phyloP scores from a whole-genome alignment of 2,888 invertebrate species.

The Helleia helle region DNA sequence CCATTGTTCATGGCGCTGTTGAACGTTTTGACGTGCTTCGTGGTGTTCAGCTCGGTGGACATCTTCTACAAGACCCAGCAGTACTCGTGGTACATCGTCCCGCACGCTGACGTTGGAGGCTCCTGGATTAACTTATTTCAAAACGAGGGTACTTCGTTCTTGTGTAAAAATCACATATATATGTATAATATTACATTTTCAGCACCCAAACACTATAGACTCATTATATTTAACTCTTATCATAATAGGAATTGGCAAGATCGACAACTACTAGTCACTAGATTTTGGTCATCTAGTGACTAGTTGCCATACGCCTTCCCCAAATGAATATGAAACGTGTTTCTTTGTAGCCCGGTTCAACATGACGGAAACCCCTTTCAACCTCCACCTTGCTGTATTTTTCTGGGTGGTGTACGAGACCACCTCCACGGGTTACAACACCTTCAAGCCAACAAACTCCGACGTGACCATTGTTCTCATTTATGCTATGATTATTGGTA shows the following conservation, averaged over 20 bases:
- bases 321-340: no score
- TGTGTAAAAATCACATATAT: no score
- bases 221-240: no score
- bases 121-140: conserved; percentile 39
- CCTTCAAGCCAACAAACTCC: conserved; percentile 42
- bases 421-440: conserved; percentile 46
- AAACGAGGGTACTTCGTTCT: neutral
- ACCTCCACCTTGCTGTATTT: conserved; percentile 42
- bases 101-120: conserved; percentile 36
- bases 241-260: no score
- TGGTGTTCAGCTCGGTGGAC: conserved; percentile 41
- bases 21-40: conserved; percentile 39
- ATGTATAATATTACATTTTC: no score
- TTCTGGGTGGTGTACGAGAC: conserved; percentile 55
- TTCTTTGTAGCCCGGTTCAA: conserved; percentile 42
- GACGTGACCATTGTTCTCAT: conserved; percentile 37
- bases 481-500: conserved; percentile 41
- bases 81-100: conserved; percentile 30
- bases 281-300: no score
- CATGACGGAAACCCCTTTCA: conserved; percentile 40
- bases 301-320: no score
- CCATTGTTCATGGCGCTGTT: conserved; percentile 41
- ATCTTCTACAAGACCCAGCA: conserved; percentile 25
- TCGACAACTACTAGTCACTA: no score
- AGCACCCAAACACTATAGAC: no score